Base-by-base conservation (phyloP, 2,113 vertebrate genomes). In the Lucifuga dentata region DNA sequence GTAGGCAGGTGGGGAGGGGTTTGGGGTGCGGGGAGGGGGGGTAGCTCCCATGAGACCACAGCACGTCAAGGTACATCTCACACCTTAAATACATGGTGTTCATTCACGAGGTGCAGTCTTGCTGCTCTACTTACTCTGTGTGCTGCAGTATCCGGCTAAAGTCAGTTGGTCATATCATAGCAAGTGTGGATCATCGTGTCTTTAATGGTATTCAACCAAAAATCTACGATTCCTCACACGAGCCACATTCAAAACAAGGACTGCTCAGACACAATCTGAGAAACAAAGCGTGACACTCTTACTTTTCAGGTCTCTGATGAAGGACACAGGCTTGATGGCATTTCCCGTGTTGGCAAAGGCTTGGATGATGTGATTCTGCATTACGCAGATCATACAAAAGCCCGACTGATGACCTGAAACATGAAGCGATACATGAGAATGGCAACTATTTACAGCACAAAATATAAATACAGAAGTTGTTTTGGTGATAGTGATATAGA, bases 331-430 rank as follows among this genome's bases (percentile, higher is more conserved):
- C 82, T 97, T 95, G 92, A 99, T 98, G 65, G 94, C 92, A 0
- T 95, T 98, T 75, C 96, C 96, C 0, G 95, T 98, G 92, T 97
- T 98, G 78, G 94, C 95, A 29, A 98, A 99, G 78, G 95, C 95
- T 89, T 99, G 95, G 67, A 96, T 93, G 10, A 93, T 89, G 60
- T 99, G 98, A 85, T 97, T 98, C 92, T 99, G 95, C 97, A 99
- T 98, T 21, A 97, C 33, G 9, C 98, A 99, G 67, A 99, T 92
- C 98, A 98, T 98, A 73, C 98, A 99, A 73, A 99, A 99, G 74
- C 94, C 93, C 6, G 94, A 93, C 15, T 97, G 96, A 81, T 93
- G 95, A 91, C 97, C 98, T 99, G 90, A 0, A 87, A 65, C 15
- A 64, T 12, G 69, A 24, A 63, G 53, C 8, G 40, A 41, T 16